Conservation (phyloP, 2,113 vertebrate species). For the Pyrgilauda ruficollis region DNA sequence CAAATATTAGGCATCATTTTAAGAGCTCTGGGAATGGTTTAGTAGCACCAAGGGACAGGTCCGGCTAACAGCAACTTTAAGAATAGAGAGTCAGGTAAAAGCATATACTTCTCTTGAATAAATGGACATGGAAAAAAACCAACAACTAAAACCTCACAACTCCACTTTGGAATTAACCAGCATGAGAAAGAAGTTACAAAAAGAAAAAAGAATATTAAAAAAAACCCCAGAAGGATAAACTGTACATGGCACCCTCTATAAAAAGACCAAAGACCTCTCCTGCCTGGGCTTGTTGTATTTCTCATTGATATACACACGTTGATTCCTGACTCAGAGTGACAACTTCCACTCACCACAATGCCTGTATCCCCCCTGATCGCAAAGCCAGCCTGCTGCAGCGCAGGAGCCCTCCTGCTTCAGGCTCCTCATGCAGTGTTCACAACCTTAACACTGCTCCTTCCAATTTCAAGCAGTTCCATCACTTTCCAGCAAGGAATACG, state of each 20-base stretch:
- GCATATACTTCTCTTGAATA: not conserved
- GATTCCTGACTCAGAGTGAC: not conserved
- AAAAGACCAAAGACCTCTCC: not conserved
- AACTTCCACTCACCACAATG: not conserved
- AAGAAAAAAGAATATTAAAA: not conserved
- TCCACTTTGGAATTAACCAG: not conserved
- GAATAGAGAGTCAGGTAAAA: not conserved
- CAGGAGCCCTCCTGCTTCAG: not conserved
- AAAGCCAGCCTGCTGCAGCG: not conserved
- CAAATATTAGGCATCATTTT: not conserved
- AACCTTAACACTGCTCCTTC: not conserved
- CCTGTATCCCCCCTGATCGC: accelerated
- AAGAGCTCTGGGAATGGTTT: not conserved
- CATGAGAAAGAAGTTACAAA: not conserved
- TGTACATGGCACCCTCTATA: not conserved
- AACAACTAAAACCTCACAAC: not conserved
- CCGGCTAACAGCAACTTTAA: not conserved
- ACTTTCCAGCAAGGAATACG: not conserved
- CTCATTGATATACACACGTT: not conserved
- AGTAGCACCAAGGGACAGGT: not conserved
- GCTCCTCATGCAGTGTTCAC: not conserved
- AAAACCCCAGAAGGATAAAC: not conserved
- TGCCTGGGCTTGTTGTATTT: not conserved
- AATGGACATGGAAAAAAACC: not conserved
- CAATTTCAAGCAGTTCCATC: not conserved